These are phyloP conservation scores for Cerastis leucographa DNA, from an alignment of 2,888 invertebrate species.

Conservation along the genomic window DNA sequence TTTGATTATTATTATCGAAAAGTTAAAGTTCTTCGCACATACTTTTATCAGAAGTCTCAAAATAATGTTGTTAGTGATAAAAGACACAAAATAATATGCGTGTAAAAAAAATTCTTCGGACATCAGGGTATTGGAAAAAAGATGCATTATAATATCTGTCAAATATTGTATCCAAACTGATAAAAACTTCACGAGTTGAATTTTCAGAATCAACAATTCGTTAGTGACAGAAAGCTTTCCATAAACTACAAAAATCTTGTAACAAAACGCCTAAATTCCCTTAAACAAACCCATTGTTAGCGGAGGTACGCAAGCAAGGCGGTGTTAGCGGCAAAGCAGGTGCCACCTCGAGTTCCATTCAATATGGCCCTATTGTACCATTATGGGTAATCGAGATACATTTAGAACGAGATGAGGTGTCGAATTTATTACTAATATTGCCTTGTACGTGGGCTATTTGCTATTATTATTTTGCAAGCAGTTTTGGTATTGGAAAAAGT, in stretches of 20 bases:
- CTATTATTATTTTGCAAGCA: conserved; percentile 54
- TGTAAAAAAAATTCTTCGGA: background rate
- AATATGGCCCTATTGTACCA: conserved; percentile 83
- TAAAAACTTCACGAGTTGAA: background rate
- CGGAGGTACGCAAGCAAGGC: conserved; percentile 71
- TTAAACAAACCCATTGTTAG: conserved; percentile 58
- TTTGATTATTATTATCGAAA: background rate
- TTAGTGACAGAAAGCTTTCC: conserved; percentile 14
- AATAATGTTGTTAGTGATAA: background rate
- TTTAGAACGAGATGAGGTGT: conserved; percentile 81
- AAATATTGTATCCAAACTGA: background rate
- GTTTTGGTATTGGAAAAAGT: conserved; percentile 54
- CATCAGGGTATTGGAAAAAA: background rate
- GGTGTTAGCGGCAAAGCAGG: conserved; percentile 80
- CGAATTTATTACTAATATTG: conserved; percentile 80
- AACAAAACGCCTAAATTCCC: conserved; percentile 45
- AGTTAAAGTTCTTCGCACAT: background rate
- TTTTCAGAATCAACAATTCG: background rate
- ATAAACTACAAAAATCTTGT: conserved; percentile 32
- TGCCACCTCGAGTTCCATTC: conserved; percentile 80
- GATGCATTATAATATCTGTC: background rate
- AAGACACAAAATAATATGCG: background rate
- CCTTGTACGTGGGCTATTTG: conserved; percentile 67
- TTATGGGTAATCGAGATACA: conserved; percentile 85
- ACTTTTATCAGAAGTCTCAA: background rate